phyloP scores from a whole-genome alignment of 2,113 vertebrate genomes.

The Vanacampus margaritifer region DNA sequence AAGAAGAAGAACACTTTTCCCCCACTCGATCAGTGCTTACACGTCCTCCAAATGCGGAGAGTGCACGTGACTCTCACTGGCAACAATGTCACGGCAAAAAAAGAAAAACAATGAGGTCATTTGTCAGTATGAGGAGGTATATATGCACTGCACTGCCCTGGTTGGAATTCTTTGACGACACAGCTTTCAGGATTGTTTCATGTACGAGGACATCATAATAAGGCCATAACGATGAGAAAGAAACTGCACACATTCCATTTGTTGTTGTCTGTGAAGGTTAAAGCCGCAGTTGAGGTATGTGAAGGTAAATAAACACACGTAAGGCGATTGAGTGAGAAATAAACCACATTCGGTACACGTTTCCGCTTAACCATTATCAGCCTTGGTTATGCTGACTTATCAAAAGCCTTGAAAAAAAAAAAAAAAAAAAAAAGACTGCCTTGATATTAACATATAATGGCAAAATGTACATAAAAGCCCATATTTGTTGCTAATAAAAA shows the following conservation, averaged over 20 bases:
- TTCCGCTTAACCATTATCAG: neutral
- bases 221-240: constrained; percentile 16
- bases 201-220: constrained; percentile 35
- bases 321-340: neutral
- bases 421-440: neutral
- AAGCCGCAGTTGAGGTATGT: constrained; percentile 55
- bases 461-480: neutral
- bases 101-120: constrained; percentile 32
- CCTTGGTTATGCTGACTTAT: neutral
- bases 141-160: constrained; percentile 43
- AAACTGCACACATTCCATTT: constrained; percentile 33
- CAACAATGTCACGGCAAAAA: constrained; percentile 36
- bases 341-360: neutral
- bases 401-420: neutral
- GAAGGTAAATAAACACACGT: constrained; percentile 27
- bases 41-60: constrained; percentile 32
- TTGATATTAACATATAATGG: neutral
- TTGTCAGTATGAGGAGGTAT: constrained; percentile 36
- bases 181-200: constrained; percentile 33
- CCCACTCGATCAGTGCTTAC: constrained; percentile 67
- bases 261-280: constrained; percentile 44
- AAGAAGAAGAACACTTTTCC: constrained; percentile 40
- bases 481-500: too few species aligned
- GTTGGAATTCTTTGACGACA: constrained; percentile 36
- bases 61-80: constrained; percentile 36